phyloP scores from a whole-genome alignment of 2,113 vertebrate genomes.

The Cathartes aura region DNA sequence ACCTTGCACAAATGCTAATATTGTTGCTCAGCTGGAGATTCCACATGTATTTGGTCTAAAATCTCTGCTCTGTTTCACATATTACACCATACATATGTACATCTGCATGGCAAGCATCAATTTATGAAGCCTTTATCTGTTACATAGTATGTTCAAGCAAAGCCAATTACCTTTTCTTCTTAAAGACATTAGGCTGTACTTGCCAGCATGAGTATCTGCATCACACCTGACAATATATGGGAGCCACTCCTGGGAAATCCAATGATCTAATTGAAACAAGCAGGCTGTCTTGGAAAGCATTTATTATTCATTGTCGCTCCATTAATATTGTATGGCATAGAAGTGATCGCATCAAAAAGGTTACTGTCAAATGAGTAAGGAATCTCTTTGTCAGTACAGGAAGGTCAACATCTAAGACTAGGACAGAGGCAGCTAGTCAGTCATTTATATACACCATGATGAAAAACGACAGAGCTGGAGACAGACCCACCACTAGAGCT shows the following conservation, averaged over 20 bases:
- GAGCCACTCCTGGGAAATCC: not conserved
- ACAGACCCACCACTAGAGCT: not conserved
- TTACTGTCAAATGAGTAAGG: not conserved
- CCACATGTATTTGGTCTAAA: not conserved
- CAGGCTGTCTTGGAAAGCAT: not conserved
- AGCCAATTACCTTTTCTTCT: not conserved
- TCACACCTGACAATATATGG: not conserved
- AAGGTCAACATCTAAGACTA: constrained; percentile 32
- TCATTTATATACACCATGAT: not conserved
- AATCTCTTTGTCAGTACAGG: constrained; percentile 27
- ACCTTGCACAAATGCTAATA: not conserved
- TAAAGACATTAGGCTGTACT: not conserved
- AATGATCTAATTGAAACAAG: not conserved
- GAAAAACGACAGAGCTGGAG: constrained; percentile 40
- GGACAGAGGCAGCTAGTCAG: not conserved
- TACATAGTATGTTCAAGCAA: not conserved
- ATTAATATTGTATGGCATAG: not conserved
- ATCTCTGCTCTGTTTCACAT: not conserved
- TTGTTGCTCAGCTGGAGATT: not conserved
- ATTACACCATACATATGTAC: not conserved
- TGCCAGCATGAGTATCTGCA: not conserved
- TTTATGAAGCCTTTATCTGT: not conserved
- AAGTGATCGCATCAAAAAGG: constrained; percentile 38
- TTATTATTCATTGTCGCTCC: constrained; percentile 35
- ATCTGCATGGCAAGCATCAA: not conserved